Evolutionary conservation across 2,888 invertebrate genomes (phyloP), one percentile per base, ranked within the genome.

Genomic region (Uropetala carovei): DNA sequence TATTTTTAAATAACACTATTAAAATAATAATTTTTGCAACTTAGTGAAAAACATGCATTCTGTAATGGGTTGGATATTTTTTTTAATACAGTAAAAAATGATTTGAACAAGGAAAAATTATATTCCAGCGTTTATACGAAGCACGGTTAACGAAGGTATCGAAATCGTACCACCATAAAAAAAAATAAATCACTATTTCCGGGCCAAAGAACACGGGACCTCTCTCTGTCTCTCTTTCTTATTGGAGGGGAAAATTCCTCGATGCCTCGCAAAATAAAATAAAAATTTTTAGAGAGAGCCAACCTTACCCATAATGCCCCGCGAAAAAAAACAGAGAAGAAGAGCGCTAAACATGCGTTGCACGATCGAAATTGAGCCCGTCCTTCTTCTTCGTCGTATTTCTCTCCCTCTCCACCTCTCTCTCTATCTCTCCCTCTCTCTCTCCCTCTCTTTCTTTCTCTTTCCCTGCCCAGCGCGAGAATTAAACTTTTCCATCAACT

Each of bases 401-500:
- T 43, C 43, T 43, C 43, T 43, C 43, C 56, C 57, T 83, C 57
- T 57, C 18, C n/a, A n/a, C n/a, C 43, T 43, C 43, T 43, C 43
- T 83, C 57, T 83, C 57, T 57, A 5, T 43, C 43, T 43, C 43
- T 43, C 43, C 56, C 57, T 83, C 57, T 57, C 18, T 43, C 43
- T 43, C 43, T 43, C 43, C 56, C 57, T 83, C 57, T 57, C 18
- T n/a, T n/a, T n/a, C n/a, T n/a, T n/a, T n/a, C n/a, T n/a, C n/a
- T n/a, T 30, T 59, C 27, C 59, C 86, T 9, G 22, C 10, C 60
- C 7, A 13, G 86, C 14, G 86, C 59, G 57, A 60, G 89, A 64
- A 30, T 89, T 43, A 89, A 89, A 89, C 89, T 89, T 89, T 64
- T 64, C 64, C 89, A 68, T 89, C 89, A 64, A 89, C 89, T 64